Evolutionary conservation across 2,113 vertebrate species (phyloP), one percentile per base, ranked within the genome.

Genomic region (Thinocorus orbignyianus): DNA sequence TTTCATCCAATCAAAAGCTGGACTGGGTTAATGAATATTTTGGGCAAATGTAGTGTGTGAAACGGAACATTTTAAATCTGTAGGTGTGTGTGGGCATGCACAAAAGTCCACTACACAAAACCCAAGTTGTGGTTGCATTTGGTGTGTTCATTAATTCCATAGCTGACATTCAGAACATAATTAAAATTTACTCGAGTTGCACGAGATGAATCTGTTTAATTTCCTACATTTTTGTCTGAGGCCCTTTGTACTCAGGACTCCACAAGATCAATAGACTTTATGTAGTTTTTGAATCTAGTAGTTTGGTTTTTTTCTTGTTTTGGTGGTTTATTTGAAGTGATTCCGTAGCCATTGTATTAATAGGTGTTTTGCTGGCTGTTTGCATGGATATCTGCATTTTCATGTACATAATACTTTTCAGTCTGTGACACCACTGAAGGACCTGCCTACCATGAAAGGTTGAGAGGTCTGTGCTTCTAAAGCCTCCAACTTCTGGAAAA

Each of bases 81-180:
- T 71, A 35, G 12, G 9, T 17, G 17, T 0, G 0, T 35, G n/a
- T 83, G 37, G 31, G 91, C 17, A 44, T 17, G 17, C 44, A 17
- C 44, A 44, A 44, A 44, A 44, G 17, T 7, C 44, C 44, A 44
- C 44, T 44, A 44, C 44, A 44, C 44, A 44, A 44, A 44, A 16
- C 15, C 44, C 0, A 1, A 37, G 4, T 72, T 92, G 20, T 37
- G 31, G 4, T 72, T 88, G 4, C 23, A 26, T 65, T 81, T 57
- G 37, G 7, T 33, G 10, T 55, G 13, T 62, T 86, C 13, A 39
- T 52, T 88, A 35, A 26, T 76, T 49, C 30, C 5, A 5, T 41
- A 48, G 18, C 6, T 86, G 4, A 62, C 81, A 55, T 85, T 57
- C 26, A 84, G 58, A 58, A 52, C 0, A 0, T 49, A 69, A 61